phyloP scores from a whole-genome alignment of 2,113 vertebrate species.

The Mustela nigripes region DNA sequence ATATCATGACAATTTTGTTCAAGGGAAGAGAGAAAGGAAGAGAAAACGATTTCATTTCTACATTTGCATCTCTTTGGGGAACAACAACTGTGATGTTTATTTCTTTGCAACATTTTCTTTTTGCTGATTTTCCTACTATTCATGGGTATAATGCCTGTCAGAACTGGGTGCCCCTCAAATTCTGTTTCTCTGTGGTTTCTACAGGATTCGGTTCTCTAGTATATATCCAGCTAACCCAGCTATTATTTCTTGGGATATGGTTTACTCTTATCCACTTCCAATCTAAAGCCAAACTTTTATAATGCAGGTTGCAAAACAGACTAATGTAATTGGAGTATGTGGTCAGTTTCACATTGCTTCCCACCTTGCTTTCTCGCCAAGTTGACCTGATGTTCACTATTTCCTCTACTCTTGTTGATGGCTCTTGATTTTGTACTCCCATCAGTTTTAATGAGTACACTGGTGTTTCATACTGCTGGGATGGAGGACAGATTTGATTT shows the following conservation, averaged over 20 bases:
- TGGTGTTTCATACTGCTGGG: background rate
- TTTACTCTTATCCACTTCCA: conserved; percentile 11
- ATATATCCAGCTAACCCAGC: background rate
- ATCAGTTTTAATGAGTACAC: conserved; percentile 39
- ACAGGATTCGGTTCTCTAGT: background rate
- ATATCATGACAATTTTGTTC: conserved; percentile 56
- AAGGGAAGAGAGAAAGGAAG: background rate
- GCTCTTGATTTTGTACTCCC: conserved; percentile 28
- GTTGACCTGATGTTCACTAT: background rate
- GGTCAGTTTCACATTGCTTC: background rate
- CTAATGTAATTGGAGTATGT: background rate
- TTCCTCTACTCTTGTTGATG: conserved; percentile 42
- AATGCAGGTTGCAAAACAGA: background rate
- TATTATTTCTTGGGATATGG: background rate
- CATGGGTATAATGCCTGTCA: background rate
- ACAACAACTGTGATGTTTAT: background rate
- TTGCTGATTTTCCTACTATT: conserved; percentile 22
- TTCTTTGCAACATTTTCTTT: conserved; percentile 38
- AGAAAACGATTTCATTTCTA: background rate
- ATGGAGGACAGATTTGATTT: conserved; percentile 46
- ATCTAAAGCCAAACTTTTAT: conserved; percentile 40
- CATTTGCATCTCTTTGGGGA: conserved; percentile 43
- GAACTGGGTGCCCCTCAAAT: background rate
- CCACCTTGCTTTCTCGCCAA: background rate
- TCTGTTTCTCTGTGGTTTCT: background rate